phyloP scores from a whole-genome alignment of 2,797 vertebrate genomes.

The Xiphophorus birchmanni region DNA sequence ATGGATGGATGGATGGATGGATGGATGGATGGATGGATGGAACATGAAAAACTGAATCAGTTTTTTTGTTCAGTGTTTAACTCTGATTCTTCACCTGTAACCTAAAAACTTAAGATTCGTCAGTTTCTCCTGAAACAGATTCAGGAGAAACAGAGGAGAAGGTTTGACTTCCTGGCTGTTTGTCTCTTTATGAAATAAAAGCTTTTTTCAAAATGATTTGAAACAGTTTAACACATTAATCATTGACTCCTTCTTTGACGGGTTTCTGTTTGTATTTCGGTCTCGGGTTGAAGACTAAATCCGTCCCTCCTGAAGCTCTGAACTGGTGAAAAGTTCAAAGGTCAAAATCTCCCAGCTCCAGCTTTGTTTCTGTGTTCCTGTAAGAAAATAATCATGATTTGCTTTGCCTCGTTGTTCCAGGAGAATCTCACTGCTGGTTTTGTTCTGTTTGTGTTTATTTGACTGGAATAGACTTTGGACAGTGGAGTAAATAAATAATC shows the following conservation, averaged over 20 bases:
- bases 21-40: neutral
- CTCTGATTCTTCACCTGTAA: neutral
- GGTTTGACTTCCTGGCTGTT: neutral
- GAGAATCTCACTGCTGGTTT: neutral
- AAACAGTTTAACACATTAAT: neutral
- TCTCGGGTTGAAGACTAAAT: neutral
- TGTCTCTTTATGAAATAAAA: neutral
- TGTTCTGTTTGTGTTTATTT: slow-evolving; percentile 13
- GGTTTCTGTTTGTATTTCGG: neutral
- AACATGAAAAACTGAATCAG: neutral
- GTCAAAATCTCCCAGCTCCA: neutral
- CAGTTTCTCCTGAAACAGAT: no score
- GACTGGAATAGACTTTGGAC: neutral
- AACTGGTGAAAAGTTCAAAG: neutral
- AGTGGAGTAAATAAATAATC: neutral
- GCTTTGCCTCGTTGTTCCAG: neutral
- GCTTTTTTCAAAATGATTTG: neutral
- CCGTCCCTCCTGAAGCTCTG: neutral
- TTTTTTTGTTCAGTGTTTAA: neutral
- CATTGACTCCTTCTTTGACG: neutral
- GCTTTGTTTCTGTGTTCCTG: neutral
- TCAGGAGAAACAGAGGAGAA: neutral
- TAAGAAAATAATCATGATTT: neutral
- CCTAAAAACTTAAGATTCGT: neutral
- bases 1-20: neutral